Evolutionary conservation across 2,113 vertebrate species (phyloP).

Genomic region (Aythya baeri): DNA sequence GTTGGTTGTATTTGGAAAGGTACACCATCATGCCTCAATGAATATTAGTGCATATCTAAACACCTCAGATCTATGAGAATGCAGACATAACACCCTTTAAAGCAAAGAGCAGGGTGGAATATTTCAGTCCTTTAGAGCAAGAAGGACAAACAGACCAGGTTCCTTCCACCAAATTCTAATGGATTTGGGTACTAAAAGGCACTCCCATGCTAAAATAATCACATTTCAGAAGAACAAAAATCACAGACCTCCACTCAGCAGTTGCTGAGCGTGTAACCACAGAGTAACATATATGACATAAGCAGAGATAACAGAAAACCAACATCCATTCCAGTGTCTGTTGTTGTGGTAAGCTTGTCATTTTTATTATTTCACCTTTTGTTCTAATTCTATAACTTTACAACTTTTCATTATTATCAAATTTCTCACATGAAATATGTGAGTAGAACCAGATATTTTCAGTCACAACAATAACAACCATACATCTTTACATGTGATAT

Average conservation of each 20-base stretch:
- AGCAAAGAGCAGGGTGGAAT: neutral
- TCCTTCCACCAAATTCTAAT: neutral
- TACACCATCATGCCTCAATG: neutral
- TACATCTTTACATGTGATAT: neutral
- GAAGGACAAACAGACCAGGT: neutral
- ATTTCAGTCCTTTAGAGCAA: neutral
- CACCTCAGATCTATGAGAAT: neutral
- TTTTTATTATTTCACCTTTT: neutral
- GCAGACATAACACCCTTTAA: neutral
- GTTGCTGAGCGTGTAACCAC: neutral
- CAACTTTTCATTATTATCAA: neutral
- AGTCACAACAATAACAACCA: neutral
- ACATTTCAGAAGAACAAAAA: neutral
- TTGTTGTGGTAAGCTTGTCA: neutral
- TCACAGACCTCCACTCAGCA: neutral
- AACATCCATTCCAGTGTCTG: neutral
- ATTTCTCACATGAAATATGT: neutral
- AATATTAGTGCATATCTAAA: neutral
- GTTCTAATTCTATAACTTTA: neutral
- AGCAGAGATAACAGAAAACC: neutral
- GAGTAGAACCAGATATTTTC: neutral
- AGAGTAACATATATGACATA: neutral
- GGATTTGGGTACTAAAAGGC: neutral
- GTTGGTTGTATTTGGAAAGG: neutral
- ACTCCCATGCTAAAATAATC: neutral